These are phyloP conservation scores for Tinamus guttatus DNA, from an alignment of 2,113 vertebrate genomes.

Conservation along the genomic window DNA sequence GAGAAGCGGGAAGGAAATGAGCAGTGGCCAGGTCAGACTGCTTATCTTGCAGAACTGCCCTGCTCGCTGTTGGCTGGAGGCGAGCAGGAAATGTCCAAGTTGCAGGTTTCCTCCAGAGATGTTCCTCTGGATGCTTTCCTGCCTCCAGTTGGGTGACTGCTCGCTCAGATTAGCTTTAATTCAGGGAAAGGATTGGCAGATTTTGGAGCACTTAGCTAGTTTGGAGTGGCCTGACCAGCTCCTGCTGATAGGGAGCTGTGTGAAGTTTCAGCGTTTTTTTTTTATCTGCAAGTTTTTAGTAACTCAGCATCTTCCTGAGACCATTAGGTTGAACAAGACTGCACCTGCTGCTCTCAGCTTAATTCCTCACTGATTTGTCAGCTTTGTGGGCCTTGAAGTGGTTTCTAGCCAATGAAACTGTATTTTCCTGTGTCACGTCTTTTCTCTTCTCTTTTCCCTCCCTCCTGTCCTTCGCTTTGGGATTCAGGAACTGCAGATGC, in stretches of 20 bases:
- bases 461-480: not conserved
- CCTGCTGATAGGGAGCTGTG: not conserved
- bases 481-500: constrained; percentile 28
- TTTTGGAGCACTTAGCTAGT: not conserved
- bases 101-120: not conserved
- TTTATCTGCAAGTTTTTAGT: not conserved
- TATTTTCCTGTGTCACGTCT: not conserved
- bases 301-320: not conserved
- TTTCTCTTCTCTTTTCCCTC: not conserved
- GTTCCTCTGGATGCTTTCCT: not conserved
- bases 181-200: not conserved
- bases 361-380: not conserved
- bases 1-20: not conserved
- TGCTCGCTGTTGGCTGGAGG: not conserved
- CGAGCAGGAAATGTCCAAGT: not conserved
- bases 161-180: not conserved
- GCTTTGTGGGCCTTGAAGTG: not conserved
- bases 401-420: not conserved
- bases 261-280: not conserved
- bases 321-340: not conserved
- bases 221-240: not conserved
- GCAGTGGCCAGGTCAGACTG: fast-evolving
- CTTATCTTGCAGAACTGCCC: not conserved
- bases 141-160: not conserved
- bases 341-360: not conserved